Conservation (phyloP, 1,140 invertebrate species). For the Drosophila mayri region DNA sequence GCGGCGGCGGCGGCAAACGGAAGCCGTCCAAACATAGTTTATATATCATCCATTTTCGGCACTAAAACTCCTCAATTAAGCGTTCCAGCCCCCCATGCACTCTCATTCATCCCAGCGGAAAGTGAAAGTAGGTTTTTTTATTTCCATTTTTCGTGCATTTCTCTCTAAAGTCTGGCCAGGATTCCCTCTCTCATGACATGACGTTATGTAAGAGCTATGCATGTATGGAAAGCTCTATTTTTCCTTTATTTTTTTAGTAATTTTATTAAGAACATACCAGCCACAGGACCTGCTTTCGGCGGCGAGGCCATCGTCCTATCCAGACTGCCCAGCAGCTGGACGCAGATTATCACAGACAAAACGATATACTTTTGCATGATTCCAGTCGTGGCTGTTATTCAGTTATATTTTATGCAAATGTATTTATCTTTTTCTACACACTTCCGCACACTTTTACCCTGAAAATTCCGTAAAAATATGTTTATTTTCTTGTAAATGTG, state of each 20-base stretch:
- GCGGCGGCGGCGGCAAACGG: slow-evolving; percentile 32
- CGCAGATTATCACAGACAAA: slow-evolving; percentile 78
- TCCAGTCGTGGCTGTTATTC: slow-evolving; percentile 15
- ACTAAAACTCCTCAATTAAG: slow-evolving; percentile 56
- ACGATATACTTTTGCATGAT: slow-evolving; percentile 80
- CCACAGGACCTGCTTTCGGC: slow-evolving; percentile 67
- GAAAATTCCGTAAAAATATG: slow-evolving; percentile 43
- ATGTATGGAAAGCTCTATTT: neutral
- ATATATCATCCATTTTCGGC: slow-evolving; percentile 27
- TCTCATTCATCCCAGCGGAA: slow-evolving; percentile 47
- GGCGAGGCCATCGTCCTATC: slow-evolving; percentile 64
- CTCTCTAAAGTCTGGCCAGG: slow-evolving; percentile 15
- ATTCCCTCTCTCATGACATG: slow-evolving; percentile 6
- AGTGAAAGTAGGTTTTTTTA: slow-evolving; percentile 67
- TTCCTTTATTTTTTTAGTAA: no score
- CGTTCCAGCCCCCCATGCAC: slow-evolving; percentile 19
- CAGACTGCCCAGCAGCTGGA: slow-evolving; percentile 71
- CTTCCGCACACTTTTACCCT: slow-evolving; percentile 63
- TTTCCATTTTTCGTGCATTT: slow-evolving; percentile 1
- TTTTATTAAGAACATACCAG: slow-evolving; percentile 49
- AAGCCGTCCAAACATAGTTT: slow-evolving; percentile 55
- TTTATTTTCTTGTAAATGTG: slow-evolving; percentile 31
- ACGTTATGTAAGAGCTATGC: slow-evolving; percentile 32
- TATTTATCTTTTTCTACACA: slow-evolving; percentile 42
- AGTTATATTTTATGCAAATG: slow-evolving; percentile 27